Evolutionary conservation across 2,888 invertebrate genomes (phyloP).

Genomic region (Agrochola litura): DNA sequence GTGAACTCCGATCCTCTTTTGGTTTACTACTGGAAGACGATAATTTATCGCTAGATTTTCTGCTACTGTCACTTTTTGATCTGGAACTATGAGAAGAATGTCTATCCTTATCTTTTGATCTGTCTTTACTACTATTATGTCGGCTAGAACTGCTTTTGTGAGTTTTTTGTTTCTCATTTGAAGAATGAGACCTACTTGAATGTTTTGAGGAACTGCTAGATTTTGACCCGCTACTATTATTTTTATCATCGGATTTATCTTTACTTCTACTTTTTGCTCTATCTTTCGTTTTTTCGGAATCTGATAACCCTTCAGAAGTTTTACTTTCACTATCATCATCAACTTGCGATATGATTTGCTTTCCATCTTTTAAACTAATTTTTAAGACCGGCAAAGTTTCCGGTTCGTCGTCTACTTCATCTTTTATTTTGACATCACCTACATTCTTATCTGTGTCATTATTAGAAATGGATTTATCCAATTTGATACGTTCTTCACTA

Average conservation of each 20-base stretch:
- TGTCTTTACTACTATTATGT: constrained; percentile 84
- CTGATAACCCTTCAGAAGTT: constrained; percentile 76
- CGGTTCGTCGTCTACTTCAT: constrained; percentile 74
- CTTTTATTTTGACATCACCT: constrained; percentile 64
- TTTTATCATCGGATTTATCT: constrained; percentile 89
- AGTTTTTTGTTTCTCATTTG: constrained; percentile 85
- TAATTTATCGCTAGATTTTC: constrained; percentile 77
- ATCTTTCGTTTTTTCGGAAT: constrained; percentile 80
- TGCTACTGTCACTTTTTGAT: constrained; percentile 83
- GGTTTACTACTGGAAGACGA: constrained; percentile 80
- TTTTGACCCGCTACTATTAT: constrained; percentile 74
- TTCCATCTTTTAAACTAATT: constrained; percentile 93
- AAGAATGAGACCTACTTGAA: constrained; percentile 84
- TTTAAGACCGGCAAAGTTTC: constrained; percentile 88
- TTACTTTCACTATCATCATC: constrained; percentile 83
- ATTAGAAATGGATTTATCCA: constrained; percentile 37
- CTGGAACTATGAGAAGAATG: constrained; percentile 82
- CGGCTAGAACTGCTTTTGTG: constrained; percentile 81
- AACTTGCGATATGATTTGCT: constrained; percentile 92
- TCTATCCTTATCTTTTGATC: constrained; percentile 67
- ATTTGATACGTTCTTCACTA: constrained; percentile 49
- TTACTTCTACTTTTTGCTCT: constrained; percentile 81
- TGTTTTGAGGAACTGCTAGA: constrained; percentile 80
- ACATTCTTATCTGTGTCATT: constrained; percentile 36
- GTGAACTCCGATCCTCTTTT: constrained; percentile 78